Conservation (phyloP, 2,797 vertebrate species). For the Gymnoscopelus microlampas region DNA sequence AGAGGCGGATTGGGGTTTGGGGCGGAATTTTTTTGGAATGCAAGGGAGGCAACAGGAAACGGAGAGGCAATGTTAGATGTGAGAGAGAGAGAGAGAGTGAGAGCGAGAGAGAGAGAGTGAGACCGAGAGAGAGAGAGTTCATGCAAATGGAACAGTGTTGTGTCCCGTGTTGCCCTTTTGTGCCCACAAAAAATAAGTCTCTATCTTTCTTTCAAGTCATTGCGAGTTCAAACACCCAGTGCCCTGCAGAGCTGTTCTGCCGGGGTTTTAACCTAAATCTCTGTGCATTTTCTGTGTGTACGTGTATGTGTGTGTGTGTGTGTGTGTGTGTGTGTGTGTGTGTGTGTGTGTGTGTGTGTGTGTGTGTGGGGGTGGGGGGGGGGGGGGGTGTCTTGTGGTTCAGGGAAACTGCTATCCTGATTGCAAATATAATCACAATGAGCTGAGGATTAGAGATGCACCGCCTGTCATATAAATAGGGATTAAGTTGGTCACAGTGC, state of each 20-base stretch:
- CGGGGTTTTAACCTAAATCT: not conserved
- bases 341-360: conserved; percentile 19
- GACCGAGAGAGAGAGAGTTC: conserved; percentile 2
- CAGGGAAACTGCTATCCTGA: conserved; percentile 58
- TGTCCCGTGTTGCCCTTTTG: conserved; percentile 6
- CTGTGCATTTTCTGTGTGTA: not conserved
- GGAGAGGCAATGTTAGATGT: not conserved
- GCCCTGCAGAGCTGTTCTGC: not conserved
- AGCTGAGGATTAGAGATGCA: conserved; percentile 70
- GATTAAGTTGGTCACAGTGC: conserved; percentile 72
- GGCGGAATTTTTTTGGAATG: too few species aligned
- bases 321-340: conserved; percentile 1
- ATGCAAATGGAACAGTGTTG: conserved; percentile 5
- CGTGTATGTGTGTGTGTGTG: not conserved
- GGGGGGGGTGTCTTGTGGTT: conserved; percentile 25
- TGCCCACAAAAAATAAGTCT: conserved; percentile 24
- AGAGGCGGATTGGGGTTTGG: too few species aligned
- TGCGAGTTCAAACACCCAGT: conserved; percentile 16
- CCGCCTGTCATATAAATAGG: conserved; percentile 69
- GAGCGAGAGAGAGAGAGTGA: conserved; percentile 29
- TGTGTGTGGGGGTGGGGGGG: conserved; percentile 28
- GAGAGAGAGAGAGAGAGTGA: not conserved
- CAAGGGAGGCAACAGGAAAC: not conserved
- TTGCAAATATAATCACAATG: conserved; percentile 69
- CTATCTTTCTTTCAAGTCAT: conserved; percentile 47